Evolutionary conservation across 1,140 invertebrate species (phyloP), one percentile per base, ranked within the genome.

Genomic region (Euschistus heros): DNA sequence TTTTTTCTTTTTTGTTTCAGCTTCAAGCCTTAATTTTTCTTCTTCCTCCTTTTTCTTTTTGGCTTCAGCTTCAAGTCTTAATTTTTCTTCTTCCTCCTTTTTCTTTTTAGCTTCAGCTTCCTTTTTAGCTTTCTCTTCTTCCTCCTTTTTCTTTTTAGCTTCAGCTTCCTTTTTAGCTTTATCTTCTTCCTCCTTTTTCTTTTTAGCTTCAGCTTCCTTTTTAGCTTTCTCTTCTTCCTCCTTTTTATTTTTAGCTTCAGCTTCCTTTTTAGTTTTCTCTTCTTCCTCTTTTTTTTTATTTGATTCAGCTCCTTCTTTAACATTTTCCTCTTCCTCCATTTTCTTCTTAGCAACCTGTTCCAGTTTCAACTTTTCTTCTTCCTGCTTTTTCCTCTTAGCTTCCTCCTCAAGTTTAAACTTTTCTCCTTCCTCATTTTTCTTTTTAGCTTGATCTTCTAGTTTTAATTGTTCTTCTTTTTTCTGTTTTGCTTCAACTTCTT

Each of bases 21-120:
- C 47, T 64, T 69, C 20, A 63, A 52, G 46, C 66, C 42, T 37
- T 50, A 22, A 26, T 63, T 69, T 68, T 64, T 67, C 62, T 62
- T 72, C 64, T 44, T 62, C 65, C 66, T 67, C 64, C 66, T 59
- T 65, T 70, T 64, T 57, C 50, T 55, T 65, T 64, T 68, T 30
- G 64, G 62, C 63, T 63, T 22, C 30, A 33, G 47, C 24, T 54
- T 54, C 50, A 15, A 22, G 1, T n/a, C 15, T 30, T 33, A 8
- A 14, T 50, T 52, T 63, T 24, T 63, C 47, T 18, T 24, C 47
- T 60, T 42, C 42, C 24, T n/a, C 13, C 15, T 30, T 57, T 17
- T 33, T 42, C 26, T 42, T 60, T 20, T 47, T 65, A 20, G 14
- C 63, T 65, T 22, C 22, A 26, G 42, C 24, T n/a, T 54, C 50